Evolutionary conservation across 2,888 invertebrate species (phyloP), one percentile per base, ranked within the genome.

Genomic region (Aporophyla nigra): DNA sequence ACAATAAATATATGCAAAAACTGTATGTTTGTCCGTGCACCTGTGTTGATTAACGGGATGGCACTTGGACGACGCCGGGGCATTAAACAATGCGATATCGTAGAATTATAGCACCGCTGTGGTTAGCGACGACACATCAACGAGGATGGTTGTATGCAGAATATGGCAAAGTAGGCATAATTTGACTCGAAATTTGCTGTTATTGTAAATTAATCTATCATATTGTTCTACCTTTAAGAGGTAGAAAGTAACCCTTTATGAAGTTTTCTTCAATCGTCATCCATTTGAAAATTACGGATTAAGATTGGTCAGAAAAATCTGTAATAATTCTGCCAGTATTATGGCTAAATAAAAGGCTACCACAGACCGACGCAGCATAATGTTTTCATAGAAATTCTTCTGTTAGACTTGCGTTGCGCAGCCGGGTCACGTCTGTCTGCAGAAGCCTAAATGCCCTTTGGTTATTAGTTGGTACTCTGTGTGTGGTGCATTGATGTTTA

Each of bases 1-100:
- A n/a, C n/a, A 2, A 76, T 76, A 78, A 72, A 75, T 71, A 67
- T 78, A 86, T 86, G 80, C 78, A 77, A 82, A 85, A 82, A 76
- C 51, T 76, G 74, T 75, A 54, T 70, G 73, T 74, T 78, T 71
- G 77, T 75, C 69, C 68, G 63, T 74, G 85, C 90, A 90, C 89
- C 90, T 90, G 91, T 86, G 86, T 86, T 89, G 87, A 87, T 88
- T 88, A 88, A 87, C 76, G 79, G 78, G 58, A 85, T 76, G 82
- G 87, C 84, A 85, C 82, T 84, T 83, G 80, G 74, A 80, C 87
- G 89, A 86, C 75, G 84, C 86, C 78, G 80, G 71, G 75, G 86
- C 85, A 90, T 86, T 90, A 90, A 91, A 91, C 91, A 89, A 90
- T 89, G 88, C 74, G 91, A 90, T 92, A 92, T 91, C 89, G 90